Evolutionary conservation across 2,113 vertebrate species (phyloP), one percentile per base, ranked within the genome.

Genomic region (Lepus europaeus): DNA sequence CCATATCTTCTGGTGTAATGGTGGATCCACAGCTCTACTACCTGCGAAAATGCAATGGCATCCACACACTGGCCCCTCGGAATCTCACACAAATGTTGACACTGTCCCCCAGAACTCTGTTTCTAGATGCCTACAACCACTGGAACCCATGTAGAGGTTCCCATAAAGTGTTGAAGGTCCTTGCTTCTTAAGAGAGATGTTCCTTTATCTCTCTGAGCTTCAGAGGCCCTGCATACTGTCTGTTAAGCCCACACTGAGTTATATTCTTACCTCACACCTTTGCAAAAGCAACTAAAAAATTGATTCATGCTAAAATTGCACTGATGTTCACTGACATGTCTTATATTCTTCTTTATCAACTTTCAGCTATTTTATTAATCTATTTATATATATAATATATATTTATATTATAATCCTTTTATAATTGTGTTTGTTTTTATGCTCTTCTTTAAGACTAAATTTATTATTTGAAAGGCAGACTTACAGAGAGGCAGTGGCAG

Each of bases 21-120:
- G 9, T 72, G 5, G 22, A 73, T 22, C 2, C 10, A 49, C 70
- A 70, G 14, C 0, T 77, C 68, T 0, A 9, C 49, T 70, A 69
- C 36, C 80, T 64, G 56, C 39, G 63, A 82, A 45, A 53, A 14
- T 1, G 51, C 61, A 39, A 12, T 0, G 6, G 49, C 27, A 10
- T 10, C 16, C 0, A 6, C 7, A 25, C 2, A 3, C 12, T 29
- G 25, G 0, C 9, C 14, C 27, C 8, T 63, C 9, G 12, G 19
- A 13, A 17, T 39, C 14, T 83, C 27, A 29, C n/a, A 81, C 19
- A 89, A 51, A 89, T 82, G 73, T 61, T 68, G 51, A 69, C 63
- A 49, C 72, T 39, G 22, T 77, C 10, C 17, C 27, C 29, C 64
- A 25, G 39, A 39, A 39, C 39, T 39, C 39, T 69, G 9, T 11